Evolutionary conservation across 1,140 invertebrate genomes (phyloP), one percentile per base, ranked within the genome.

Genomic region (Zaprionus inermis): DNA sequence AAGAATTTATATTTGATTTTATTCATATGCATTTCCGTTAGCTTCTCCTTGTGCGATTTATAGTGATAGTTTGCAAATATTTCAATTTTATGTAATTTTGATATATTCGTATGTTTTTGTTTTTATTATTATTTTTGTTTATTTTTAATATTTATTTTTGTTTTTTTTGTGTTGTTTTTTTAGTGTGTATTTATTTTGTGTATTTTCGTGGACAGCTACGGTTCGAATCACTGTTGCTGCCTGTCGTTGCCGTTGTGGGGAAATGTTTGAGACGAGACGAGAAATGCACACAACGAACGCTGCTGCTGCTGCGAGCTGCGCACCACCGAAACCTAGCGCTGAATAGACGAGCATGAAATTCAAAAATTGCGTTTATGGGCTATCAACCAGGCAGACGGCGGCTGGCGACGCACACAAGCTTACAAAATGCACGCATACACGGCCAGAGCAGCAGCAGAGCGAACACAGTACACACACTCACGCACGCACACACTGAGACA

Each of bases 301-400:
- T 79, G 81, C 86, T 82, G 81, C 84, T 82, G 81, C 85, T 89
- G 82, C 90, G 78, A 91, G 81, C 80, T 82, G 84, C 91, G 90
- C 91, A 91, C 88, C 81, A 91, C 91, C 91, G 90, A 92, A 91
- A 92, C 91, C 91, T 91, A 89, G 90, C 77, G 80, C 91, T 90
- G 91, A 92, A 92, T 92, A 92, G 89, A 91, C 89, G 74, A 90
- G 78, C 71, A 77, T 79, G 77, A 81, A 85, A 78, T 76, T 91
- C 72, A 75, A 77, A 88, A 92, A 80, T 84, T 92, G 78, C 90
- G 88, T 91, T 92, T 91, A 89, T 90, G 79, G 82, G 80, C 88
- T 90, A 85, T 79, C 74, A 81, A 90, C 60, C 80, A 75, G 70
- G 44, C 44, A 44, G 38, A n/a, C 38, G 66, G 32, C 72, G n/a